These are phyloP conservation scores for Atrichornis clamosus DNA, from an alignment of 2,113 vertebrate species.

Conservation along the genomic window DNA sequence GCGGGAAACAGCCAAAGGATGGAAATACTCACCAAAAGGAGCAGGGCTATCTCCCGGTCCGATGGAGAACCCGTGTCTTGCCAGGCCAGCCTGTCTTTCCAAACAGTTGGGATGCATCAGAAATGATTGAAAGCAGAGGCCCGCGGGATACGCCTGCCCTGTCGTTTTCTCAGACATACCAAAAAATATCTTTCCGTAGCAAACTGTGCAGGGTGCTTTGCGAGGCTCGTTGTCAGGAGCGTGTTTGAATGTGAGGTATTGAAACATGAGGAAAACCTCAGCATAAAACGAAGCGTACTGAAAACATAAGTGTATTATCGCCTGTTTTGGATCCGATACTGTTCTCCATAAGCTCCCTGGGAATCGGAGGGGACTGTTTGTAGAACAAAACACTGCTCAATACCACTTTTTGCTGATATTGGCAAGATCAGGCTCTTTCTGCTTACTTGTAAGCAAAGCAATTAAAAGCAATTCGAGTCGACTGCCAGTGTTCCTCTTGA, in stretches of 20 bases:
- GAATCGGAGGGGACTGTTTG: neutral
- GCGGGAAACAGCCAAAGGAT: neutral
- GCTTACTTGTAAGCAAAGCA: slow-evolving; percentile 3
- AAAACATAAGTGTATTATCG: neutral
- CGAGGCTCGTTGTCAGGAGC: neutral
- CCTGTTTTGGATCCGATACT: neutral
- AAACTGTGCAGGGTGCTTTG: rapidly evolving
- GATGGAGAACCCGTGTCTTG: neutral
- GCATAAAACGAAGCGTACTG: neutral
- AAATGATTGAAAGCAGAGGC: neutral
- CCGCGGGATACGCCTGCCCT: rapidly evolving
- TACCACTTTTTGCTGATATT: neutral
- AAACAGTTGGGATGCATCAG: neutral
- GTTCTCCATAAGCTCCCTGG: neutral
- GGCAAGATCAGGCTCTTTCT: neutral
- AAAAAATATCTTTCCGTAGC: neutral
- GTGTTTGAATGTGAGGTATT: neutral
- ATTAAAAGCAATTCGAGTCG: neutral
- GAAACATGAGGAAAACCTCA: neutral
- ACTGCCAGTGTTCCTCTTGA: neutral
- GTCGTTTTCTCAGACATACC: neutral
- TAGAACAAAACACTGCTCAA: neutral
- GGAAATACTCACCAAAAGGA: neutral
- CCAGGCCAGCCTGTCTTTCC: neutral
- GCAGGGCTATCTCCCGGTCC: neutral